Evolutionary conservation across 2,797 vertebrate species (phyloP), one percentile per base, ranked within the genome.

Genomic region (Dendrocincla fuliginosa): DNA sequence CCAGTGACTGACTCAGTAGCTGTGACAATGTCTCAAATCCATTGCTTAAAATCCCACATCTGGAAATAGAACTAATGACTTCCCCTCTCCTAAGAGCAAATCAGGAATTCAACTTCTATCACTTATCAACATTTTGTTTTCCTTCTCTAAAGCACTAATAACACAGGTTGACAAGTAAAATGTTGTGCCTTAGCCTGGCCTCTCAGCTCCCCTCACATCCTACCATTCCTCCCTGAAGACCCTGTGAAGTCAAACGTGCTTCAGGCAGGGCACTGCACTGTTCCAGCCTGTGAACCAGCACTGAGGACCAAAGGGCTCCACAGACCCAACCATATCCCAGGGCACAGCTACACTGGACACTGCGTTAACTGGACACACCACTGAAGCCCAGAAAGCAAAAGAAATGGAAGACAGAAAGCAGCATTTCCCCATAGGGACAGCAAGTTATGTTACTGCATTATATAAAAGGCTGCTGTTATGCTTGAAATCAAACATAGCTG

Each of bases 271-370:
- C 65, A 32, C 37, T 27, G 52, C 9, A 22, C 67, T 55, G 20
- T n/a, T 73, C 47, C 16, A 61, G 44, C 35, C 46, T 47, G 16
- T 15, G 23, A 61, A 47, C 24, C 2, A 3, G 59, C 25, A 49
- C 24, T 0, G 1, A 23, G 39, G 24, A 59, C 5, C 13, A 42
- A 53, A 71, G 19, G 20, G 35, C 9, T 55, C 46, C 19, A 5
- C 0, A 1, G 41, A 80, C 41, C 19, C 3, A 1, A 33, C 9
- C 5, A 3, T 1, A 13, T 37, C 41, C 10, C 47, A 33, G 5
- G 1, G 6, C 6, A 47, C 37, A 67, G 39, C 15, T 42, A 25
- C 5, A 3, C 30, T 13, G 41, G 50, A 33, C 30, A 20, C 0
- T 4, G 22, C 7, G 30, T 46, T 33, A 63, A 85, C 24, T 14